Evolutionary conservation across 2,888 invertebrate species (phyloP).

Genomic region (Prenolepis imparis): DNA sequence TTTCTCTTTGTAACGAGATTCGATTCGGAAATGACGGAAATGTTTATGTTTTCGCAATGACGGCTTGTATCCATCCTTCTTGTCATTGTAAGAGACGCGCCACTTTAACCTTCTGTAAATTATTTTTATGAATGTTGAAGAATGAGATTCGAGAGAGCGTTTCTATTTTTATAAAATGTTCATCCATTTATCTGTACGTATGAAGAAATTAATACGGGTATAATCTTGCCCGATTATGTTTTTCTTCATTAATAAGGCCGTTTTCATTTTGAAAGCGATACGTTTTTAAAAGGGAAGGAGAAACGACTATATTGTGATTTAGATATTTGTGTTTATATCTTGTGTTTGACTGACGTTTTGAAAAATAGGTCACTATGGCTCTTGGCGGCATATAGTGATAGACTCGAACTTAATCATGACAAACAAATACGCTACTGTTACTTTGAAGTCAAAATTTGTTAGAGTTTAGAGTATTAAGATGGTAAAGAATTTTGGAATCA

Average conservation of each 20-base stretch:
- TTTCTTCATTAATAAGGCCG: neutral
- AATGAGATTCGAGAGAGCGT: neutral
- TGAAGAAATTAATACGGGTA: neutral
- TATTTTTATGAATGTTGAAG: slow-evolving; percentile 3
- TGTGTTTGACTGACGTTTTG: slow-evolving; percentile 37
- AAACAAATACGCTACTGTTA: slow-evolving; percentile 1
- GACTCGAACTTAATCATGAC: slow-evolving; percentile 4
- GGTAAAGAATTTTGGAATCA: neutral
- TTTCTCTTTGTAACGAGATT: slow-evolving; percentile 9
- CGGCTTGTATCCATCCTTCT: neutral
- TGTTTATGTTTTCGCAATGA: slow-evolving; percentile 23
- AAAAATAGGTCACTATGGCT: slow-evolving; percentile 51
- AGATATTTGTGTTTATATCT: neutral
- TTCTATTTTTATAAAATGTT: slow-evolving; percentile 3
- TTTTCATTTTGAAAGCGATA: neutral
- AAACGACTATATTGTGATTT: neutral
- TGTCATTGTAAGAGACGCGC: slow-evolving; percentile 23
- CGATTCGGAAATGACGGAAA: slow-evolving; percentile 19
- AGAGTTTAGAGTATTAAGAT: neutral
- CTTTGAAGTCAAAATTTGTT: slow-evolving; percentile 6
- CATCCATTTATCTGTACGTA: no score
- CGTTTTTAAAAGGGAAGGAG: neutral
- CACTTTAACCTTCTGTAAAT: slow-evolving; percentile 16
- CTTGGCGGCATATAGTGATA: neutral
- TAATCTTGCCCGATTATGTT: neutral